These are phyloP conservation scores for Nannobrachium achirus DNA, from an alignment of 2,113 vertebrate species.

Conservation along the genomic window DNA sequence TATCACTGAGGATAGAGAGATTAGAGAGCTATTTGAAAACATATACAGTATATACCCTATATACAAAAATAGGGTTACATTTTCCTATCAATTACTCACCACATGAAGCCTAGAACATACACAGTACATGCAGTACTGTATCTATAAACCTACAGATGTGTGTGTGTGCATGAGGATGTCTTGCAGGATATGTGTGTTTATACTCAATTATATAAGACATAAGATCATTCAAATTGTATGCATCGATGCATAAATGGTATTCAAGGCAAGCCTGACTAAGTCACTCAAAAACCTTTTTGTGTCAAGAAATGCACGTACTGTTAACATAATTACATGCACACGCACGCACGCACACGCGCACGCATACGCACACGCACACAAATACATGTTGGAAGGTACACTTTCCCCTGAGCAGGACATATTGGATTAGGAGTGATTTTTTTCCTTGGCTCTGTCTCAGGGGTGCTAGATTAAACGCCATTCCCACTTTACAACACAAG, in stretches of 20 bases:
- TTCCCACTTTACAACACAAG: slow-evolving; percentile 75
- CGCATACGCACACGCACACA: slow-evolving; percentile 5
- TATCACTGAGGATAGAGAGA: background rate
- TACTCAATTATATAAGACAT: background rate
- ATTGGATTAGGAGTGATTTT: slow-evolving; percentile 74
- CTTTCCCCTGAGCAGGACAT: slow-evolving; percentile 58
- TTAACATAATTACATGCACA: slow-evolving; percentile 2
- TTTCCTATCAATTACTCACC: too few relatives aligned
- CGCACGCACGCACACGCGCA: slow-evolving; percentile 6
- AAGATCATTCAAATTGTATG: slow-evolving; percentile 15
- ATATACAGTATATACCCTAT: too few relatives aligned
- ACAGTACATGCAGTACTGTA: too few relatives aligned
- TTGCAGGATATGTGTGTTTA: slow-evolving; percentile 2
- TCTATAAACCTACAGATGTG: too few relatives aligned
- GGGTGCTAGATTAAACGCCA: slow-evolving; percentile 79
- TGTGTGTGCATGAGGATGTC: slow-evolving; percentile 20
- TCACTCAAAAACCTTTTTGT: background rate
- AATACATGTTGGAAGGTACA: slow-evolving; percentile 41
- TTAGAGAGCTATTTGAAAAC: too few relatives aligned
- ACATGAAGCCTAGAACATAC: too few relatives aligned
- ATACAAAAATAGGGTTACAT: too few relatives aligned
- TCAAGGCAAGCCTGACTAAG: background rate
- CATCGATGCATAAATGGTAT: background rate
- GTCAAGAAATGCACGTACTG: slow-evolving; percentile 18
- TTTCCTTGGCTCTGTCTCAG: slow-evolving; percentile 55